phyloP scores from a whole-genome alignment of 2,113 vertebrate genomes.

The Tychaedon coryphoeus region DNA sequence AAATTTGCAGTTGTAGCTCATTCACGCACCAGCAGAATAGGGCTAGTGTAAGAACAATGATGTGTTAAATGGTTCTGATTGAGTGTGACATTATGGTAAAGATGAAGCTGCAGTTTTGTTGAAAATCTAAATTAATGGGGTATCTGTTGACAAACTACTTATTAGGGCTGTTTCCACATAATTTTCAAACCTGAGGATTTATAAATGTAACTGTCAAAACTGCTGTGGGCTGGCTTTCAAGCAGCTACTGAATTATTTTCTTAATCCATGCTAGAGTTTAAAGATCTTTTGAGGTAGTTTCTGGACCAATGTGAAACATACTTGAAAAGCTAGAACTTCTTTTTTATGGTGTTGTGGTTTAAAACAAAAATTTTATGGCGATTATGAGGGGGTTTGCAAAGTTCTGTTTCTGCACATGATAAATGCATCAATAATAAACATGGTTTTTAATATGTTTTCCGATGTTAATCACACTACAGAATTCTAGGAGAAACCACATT shows the following conservation, averaged over 20 bases:
- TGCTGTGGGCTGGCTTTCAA: neutral
- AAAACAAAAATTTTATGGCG: neutral
- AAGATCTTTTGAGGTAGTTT: neutral
- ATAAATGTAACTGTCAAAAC: neutral
- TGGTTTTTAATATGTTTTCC: neutral
- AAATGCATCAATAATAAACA: neutral
- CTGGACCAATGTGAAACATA: neutral
- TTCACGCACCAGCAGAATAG: neutral
- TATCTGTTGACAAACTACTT: neutral
- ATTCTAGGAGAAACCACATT: neutral
- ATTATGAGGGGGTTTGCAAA: neutral
- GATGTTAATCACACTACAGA: neutral
- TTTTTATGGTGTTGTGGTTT: neutral
- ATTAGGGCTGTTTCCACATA: neutral
- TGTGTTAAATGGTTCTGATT: neutral
- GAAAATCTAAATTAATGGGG: neutral
- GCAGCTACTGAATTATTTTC: neutral
- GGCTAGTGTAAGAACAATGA: neutral
- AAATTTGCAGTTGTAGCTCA: neutral
- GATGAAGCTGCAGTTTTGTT: neutral
- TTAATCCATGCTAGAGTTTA: neutral
- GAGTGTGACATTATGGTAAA: neutral
- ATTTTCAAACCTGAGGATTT: neutral
- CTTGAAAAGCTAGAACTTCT: neutral
- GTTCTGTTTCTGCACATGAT: neutral